These are phyloP conservation scores for Troides oblongomaculatus DNA, from an alignment of 2,888 invertebrate species.

Conservation along the genomic window DNA sequence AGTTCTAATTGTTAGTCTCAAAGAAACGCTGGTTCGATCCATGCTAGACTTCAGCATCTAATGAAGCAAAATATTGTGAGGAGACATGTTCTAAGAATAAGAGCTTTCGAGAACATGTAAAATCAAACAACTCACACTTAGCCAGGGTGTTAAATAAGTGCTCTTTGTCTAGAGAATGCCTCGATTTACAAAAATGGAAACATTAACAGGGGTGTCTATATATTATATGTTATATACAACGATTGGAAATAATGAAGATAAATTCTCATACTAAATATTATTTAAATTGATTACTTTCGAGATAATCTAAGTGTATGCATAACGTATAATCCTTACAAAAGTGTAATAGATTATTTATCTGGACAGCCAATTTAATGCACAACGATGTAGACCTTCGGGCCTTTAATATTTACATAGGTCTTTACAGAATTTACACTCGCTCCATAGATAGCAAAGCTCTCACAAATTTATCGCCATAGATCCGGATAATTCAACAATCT, in stretches of 20 bases:
- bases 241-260: neutral
- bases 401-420: constrained; percentile 24
- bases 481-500: constrained; percentile 9
- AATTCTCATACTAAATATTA: neutral
- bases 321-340: constrained; percentile 10
- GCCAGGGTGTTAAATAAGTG: too few species aligned
- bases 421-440: constrained; percentile 26
- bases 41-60: too few species aligned
- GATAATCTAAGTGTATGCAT: constrained; percentile 6
- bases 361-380: constrained; percentile 11
- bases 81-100: too few species aligned
- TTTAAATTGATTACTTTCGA: constrained; percentile 6
- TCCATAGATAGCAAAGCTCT: constrained; percentile 19
- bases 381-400: constrained; percentile 20
- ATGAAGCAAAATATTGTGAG: too few species aligned
- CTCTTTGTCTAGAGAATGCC: too few species aligned
- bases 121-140: too few species aligned
- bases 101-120: too few species aligned
- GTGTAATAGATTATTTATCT: constrained; percentile 19
- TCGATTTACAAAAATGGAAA: too few species aligned
- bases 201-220: too few species aligned
- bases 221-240: too few species aligned
- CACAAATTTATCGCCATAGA: constrained; percentile 14
- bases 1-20: too few species aligned
- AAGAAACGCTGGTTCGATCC: too few species aligned